Evolutionary conservation across 1,140 invertebrate species (phyloP), one percentile per base, ranked within the genome.

Genomic region (Augochlora pura): DNA sequence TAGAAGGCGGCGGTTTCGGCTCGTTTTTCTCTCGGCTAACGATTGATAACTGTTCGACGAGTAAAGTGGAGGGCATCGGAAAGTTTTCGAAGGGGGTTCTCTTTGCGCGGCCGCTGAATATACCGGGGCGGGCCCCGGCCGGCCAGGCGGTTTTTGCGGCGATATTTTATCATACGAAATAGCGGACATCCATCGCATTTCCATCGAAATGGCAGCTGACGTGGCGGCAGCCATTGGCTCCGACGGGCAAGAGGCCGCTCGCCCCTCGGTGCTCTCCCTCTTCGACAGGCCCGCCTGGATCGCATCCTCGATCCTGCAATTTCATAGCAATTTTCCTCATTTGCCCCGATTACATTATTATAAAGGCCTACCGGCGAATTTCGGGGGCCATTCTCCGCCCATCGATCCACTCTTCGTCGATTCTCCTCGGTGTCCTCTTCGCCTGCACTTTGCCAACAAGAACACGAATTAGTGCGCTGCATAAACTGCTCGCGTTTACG

Each of bases 271-370:
- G 25, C 38, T 25, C 54, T 85, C 74, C 76, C 80, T 80, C 82
- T 73, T 70, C 75, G 82, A 52, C 73, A 27, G 71, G 54, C 71
- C 64, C 77, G 83, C 82, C 88, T 71, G 88, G 85, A 89, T 89
- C 86, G 85, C 89, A 88, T 86, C 82, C 87, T 86, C 86, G 85
- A 91, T 91, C 88, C 79, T 85, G 88, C 90, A 93, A 93, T 93
- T 93, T 93, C 89, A 92, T 91, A 93, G 88, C 91, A 93, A 93
- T 93, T 93, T 92, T 91, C 90, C 91, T 90, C 90, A 89, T 93
- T 93, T 90, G 84, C n/a, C 76, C 27, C 81, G 91, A 92, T 93
- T 91, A 91, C 85, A 87, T 88, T 88, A 89, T 91, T 90, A 89
- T 83, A 85, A 88, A 84, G 81, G 81, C 86, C 75, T 57, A 57